Percentiles rank a stretch among this genome's conserved stretches.
These are phyloP conservation scores for Meliscaeva auricollis DNA, from an alignment of 2,888 invertebrate species.

Conservation along the genomic window DNA sequence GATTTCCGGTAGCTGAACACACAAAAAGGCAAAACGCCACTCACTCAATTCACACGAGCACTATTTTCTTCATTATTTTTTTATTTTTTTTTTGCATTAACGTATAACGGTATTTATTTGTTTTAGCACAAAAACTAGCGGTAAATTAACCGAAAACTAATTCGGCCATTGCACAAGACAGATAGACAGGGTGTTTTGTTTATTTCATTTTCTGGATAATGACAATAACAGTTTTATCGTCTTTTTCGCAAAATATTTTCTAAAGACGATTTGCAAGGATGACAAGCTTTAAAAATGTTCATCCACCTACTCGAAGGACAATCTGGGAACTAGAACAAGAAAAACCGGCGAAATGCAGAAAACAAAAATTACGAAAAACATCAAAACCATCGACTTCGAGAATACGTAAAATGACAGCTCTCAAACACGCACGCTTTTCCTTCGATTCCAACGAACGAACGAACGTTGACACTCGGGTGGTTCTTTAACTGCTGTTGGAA, in stretches of 20 bases:
- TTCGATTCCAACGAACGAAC: constrained; percentile 49
- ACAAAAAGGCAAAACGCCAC: constrained; percentile 28
- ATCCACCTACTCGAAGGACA: constrained; percentile 51
- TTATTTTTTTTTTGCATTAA: not conserved
- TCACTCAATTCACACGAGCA: constrained; percentile 62
- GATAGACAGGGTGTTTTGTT: constrained; percentile 23
- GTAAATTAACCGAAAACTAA: constrained; percentile 21
- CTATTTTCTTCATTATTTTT: constrained; percentile 2
- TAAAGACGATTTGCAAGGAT: not conserved
- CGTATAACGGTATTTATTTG: constrained; percentile 1
- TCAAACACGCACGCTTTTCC: constrained; percentile 70
- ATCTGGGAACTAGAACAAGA: constrained; percentile 33
- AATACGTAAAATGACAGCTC: constrained; percentile 59
- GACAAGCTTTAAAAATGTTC: not conserved
- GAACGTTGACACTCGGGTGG: constrained; percentile 59
- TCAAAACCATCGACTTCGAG: constrained; percentile 57
- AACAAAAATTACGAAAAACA: constrained; percentile 54
- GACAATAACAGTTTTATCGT: not conserved
- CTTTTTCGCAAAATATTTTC: not conserved
- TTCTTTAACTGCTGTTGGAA: constrained; percentile 77
- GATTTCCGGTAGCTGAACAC: constrained; percentile 60
- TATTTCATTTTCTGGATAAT: no score
- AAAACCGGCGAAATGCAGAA: constrained; percentile 70
- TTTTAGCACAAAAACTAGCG: not conserved
- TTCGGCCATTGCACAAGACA: constrained; percentile 25